A percentile compares a stretch with the other conserved stretches of the same genome.
These are phyloP conservation scores for Notothenia rossii DNA, from an alignment of 2,113 vertebrate genomes.

Conservation along the genomic window DNA sequence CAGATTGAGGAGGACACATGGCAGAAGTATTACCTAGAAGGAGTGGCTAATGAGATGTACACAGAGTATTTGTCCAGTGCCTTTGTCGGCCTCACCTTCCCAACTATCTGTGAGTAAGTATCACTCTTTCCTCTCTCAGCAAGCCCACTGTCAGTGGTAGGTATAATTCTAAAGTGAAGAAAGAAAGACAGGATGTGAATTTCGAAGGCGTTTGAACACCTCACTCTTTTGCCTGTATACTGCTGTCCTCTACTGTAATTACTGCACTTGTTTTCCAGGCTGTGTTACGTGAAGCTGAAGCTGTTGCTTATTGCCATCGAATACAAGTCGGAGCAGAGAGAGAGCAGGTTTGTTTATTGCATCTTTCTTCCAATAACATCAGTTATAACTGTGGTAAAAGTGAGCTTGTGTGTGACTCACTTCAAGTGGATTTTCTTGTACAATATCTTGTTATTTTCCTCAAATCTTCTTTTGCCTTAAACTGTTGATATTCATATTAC, in stretches of 20 bases:
- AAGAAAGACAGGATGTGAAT: conserved; percentile 6
- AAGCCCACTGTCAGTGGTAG: conserved; percentile 46
- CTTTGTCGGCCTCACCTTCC: conserved; percentile 99
- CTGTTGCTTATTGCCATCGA: conserved; percentile 99
- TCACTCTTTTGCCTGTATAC: background rate
- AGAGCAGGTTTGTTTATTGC: conserved; percentile 93
- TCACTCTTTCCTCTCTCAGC: conserved; percentile 29
- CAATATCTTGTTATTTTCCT: background rate
- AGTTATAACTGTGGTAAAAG: conserved; percentile 36
- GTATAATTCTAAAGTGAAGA: conserved; percentile 21
- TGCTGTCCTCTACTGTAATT: conserved; percentile 33
- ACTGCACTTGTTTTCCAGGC: conserved; percentile 81
- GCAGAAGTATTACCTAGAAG: conserved; percentile 99
- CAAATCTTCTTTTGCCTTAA: conserved; percentile 37
- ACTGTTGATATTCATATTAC: conserved; percentile 1
- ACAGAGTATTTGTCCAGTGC: conserved; percentile 99
- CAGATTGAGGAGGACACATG: conserved; percentile 99
- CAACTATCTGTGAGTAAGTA: conserved; percentile 99
- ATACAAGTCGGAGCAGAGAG: conserved; percentile 97
- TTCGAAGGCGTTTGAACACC: conserved; percentile 17
- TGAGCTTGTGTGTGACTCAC: conserved; percentile 16
- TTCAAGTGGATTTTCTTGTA: conserved; percentile 8
- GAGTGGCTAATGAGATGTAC: conserved; percentile 99
- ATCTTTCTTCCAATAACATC: conserved; percentile 27
- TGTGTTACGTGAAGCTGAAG: conserved; percentile 99